These are phyloP conservation scores for Steinernema hermaphroditum DNA, from an alignment of 2,888 invertebrate species.

Conservation along the genomic window DNA sequence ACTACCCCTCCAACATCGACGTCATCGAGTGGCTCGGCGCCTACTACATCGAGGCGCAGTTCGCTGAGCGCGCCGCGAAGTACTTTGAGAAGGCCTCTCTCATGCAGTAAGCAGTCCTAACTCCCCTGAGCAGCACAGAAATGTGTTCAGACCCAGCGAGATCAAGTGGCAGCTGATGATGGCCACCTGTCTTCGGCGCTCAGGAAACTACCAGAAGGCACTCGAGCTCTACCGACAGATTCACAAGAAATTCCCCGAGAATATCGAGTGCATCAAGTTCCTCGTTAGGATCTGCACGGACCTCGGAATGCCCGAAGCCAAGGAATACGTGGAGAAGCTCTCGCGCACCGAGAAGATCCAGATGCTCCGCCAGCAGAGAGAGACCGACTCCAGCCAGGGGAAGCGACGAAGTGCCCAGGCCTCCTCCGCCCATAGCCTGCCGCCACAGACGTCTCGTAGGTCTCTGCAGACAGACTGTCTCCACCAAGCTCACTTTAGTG, in stretches of 20 bases:
- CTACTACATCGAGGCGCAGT: conserved; percentile 84
- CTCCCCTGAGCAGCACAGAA: too few species aligned
- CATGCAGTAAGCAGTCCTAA: conserved; percentile 71
- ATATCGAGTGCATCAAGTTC: conserved; percentile 86
- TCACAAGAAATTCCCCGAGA: conserved; percentile 87
- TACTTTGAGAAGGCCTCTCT: conserved; percentile 81
- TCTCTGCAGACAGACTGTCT: neutral
- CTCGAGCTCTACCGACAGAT: conserved; percentile 82
- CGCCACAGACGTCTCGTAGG: conserved; percentile 34
- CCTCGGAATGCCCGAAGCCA: conserved; percentile 82
- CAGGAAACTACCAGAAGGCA: conserved; percentile 83
- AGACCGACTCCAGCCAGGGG: conserved; percentile 59
- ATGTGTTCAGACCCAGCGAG: conserved; percentile 73
- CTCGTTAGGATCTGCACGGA: conserved; percentile 85
- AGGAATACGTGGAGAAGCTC: conserved; percentile 65
- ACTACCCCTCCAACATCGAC: conserved; percentile 76
- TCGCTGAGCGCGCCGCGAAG: conserved; percentile 81
- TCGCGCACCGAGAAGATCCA: conserved; percentile 43
- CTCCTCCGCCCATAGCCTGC: conserved; percentile 48
- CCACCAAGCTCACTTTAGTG: neutral
- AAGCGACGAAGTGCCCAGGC: conserved; percentile 56
- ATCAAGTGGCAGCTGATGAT: conserved; percentile 84
- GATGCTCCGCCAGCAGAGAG: conserved; percentile 52
- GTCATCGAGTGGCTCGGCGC: conserved; percentile 84
- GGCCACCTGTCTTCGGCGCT: conserved; percentile 78